Base-by-base conservation (phyloP, 2,797 vertebrate species). In the Pangasius larnaudii region DNA sequence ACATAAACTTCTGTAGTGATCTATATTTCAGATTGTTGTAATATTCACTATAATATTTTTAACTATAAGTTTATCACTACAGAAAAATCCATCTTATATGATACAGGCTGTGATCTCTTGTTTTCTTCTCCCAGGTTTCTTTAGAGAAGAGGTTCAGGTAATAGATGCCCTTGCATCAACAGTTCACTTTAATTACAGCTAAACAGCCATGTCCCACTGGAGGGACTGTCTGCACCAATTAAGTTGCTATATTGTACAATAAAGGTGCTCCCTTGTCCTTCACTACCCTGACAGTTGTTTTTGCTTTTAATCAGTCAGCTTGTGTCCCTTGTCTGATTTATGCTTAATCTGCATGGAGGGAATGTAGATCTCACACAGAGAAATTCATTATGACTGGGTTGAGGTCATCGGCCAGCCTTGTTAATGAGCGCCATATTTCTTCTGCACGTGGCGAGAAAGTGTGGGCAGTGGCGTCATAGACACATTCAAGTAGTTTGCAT, bases 231-330 rank as follows among this genome's bases (percentile, higher is more conserved):
- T 92, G 92, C 93, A 94, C 95, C 95, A 95, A 95, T 96, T 95
- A 95, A 94, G 93, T 95, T 94, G 95, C 94, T 96, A 95, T 95
- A 96, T 95, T 95, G 95, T 95, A 95, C 94, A 95, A 95, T 96
- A 94, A 94, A 96, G 94, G 96, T 95, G 92, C 95, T 95, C 94
- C 94, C 94, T 95, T 95, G 96, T 96, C 96, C 96, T 96, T 96
- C 94, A 91, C 93, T 94, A 94, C 92, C 93, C 93, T 95, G 95
- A 96, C 96, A 95, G 95, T 96, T 95, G 95, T 95, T 95, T 96
- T 96, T 96, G 95, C 94, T 95, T 96, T 96, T 96, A 97, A 97
- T 96, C 96, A 96, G 95, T 93, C 94, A 94, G 93, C 93, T 94
- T 94, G 94, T 94, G 95, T 96, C 95, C 95, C 94, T 93, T 92